Percentiles rank a stretch among this genome's conserved stretches.
These are phyloP conservation scores for Anolis apletophallus DNA, from an alignment of 2,797 vertebrate species.

Conservation along the genomic window DNA sequence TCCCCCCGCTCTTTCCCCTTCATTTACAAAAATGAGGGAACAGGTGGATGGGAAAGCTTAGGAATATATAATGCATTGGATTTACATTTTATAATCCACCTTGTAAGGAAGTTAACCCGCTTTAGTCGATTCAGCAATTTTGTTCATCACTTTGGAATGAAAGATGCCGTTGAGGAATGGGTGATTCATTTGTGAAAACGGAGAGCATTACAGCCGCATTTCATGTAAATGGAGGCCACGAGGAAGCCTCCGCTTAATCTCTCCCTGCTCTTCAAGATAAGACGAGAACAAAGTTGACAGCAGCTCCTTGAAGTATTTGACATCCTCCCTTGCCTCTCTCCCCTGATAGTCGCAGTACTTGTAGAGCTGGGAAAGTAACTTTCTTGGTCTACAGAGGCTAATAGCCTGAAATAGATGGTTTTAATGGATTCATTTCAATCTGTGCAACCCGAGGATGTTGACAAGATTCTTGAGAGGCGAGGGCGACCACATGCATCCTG, in stretches of 20 bases:
- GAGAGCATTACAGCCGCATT: background rate
- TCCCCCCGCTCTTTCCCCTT: background rate
- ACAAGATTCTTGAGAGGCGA: no score
- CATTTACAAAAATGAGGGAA: background rate
- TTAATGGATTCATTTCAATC: no score
- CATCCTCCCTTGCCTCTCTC: background rate
- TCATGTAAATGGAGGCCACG: background rate
- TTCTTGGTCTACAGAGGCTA: background rate
- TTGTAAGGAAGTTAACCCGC: background rate
- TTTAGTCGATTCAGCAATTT: background rate
- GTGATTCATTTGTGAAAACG: background rate
- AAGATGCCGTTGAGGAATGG: background rate
- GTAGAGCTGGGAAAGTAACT: background rate
- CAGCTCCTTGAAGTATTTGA: background rate
- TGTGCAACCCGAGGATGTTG: no score
- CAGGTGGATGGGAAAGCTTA: slow-evolving; percentile 10
- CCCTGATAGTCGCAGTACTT: background rate
- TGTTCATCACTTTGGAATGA: background rate
- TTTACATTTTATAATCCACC: slow-evolving; percentile 15
- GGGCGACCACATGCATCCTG: no score
- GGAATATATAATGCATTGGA: background rate
- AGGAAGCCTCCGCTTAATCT: background rate
- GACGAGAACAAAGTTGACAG: background rate
- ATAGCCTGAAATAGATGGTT: no score
- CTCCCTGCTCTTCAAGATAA: background rate